Evolutionary conservation across 2,888 invertebrate genomes (phyloP).

Genomic region (Acronicta psi): DNA sequence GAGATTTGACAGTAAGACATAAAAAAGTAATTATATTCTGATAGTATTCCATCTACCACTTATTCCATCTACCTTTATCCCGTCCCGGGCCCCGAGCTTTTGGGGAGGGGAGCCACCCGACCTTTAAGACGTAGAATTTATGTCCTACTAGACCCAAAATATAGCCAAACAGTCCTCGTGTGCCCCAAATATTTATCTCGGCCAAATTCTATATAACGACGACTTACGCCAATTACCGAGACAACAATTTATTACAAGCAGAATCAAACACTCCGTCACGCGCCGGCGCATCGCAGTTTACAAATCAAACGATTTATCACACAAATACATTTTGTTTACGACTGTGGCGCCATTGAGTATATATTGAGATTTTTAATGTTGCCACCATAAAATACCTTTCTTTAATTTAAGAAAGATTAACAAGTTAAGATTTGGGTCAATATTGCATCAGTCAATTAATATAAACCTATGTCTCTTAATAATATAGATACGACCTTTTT

Average conservation of each 20-base stretch:
- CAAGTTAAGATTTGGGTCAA: slow-evolving; percentile 19
- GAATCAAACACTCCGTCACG: slow-evolving; percentile 48
- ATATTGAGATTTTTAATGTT: slow-evolving; percentile 31
- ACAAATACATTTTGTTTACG: slow-evolving; percentile 52
- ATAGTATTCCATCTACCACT: too few relatives aligned
- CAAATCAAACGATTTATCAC: slow-evolving; percentile 58
- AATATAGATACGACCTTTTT: too few relatives aligned
- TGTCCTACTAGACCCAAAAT: neutral
- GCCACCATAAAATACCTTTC: slow-evolving; percentile 9
- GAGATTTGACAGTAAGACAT: too few relatives aligned
- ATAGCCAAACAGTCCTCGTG: slow-evolving; percentile 16
- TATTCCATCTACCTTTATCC: too few relatives aligned
- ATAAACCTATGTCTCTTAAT: too few relatives aligned
- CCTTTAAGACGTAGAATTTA: too few relatives aligned
- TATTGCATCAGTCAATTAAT: slow-evolving; percentile 3
- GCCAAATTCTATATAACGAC: slow-evolving; percentile 35
- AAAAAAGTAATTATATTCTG: too few relatives aligned
- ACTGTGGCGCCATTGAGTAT: slow-evolving; percentile 46
- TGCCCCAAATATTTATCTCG: slow-evolving; percentile 21
- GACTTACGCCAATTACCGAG: slow-evolving; percentile 29
- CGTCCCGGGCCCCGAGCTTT: too few relatives aligned
- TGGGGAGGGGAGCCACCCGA: too few relatives aligned
- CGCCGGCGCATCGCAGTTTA: slow-evolving; percentile 43
- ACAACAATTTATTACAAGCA: slow-evolving; percentile 44
- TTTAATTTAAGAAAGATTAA: slow-evolving; percentile 8